Conservation (phyloP, 1,140 invertebrate species). For the Drosophila tristis region DNA sequence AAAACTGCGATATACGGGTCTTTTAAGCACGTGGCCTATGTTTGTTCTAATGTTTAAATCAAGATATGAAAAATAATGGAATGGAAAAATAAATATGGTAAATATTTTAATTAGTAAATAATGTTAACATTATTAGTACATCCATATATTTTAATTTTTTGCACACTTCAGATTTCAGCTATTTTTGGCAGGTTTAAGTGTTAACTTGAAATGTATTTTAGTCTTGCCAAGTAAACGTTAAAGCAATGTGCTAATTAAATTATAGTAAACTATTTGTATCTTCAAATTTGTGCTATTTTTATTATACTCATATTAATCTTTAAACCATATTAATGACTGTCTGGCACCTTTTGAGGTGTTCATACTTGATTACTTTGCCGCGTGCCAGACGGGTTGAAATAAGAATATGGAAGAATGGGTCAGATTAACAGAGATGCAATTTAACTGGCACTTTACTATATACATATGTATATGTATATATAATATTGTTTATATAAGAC, state of each 20-base stretch:
- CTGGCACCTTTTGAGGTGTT: constrained; percentile 52
- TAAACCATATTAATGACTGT: constrained; percentile 41
- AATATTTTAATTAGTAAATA: no score
- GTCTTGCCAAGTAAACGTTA: constrained; percentile 2
- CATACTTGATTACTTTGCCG: neutral
- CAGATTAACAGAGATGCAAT: neutral
- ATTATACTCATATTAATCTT: constrained; percentile 23
- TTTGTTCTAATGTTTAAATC: no score
- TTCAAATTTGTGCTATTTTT: constrained; percentile 41
- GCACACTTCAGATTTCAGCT: constrained; percentile 7
- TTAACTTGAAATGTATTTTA: constrained; percentile 18
- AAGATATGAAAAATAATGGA: no score
- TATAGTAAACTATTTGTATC: constrained; percentile 33
- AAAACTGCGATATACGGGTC: no score
- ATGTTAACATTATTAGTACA: neutral
- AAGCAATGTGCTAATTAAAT: constrained; percentile 42
- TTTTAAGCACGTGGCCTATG: no score
- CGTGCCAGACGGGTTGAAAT: constrained; percentile 25
- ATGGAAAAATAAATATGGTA: no score
- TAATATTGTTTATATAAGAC: no score
- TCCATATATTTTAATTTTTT: neutral
- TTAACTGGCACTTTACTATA: neutral
- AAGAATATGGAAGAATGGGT: neutral
- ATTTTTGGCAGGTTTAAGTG: neutral
- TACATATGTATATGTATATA: neutral